Percentiles rank a stretch among this genome's conserved stretches.
phyloP scores from a whole-genome alignment of 2,888 invertebrate species.

The Hydroisotoma schaefferi region DNA sequence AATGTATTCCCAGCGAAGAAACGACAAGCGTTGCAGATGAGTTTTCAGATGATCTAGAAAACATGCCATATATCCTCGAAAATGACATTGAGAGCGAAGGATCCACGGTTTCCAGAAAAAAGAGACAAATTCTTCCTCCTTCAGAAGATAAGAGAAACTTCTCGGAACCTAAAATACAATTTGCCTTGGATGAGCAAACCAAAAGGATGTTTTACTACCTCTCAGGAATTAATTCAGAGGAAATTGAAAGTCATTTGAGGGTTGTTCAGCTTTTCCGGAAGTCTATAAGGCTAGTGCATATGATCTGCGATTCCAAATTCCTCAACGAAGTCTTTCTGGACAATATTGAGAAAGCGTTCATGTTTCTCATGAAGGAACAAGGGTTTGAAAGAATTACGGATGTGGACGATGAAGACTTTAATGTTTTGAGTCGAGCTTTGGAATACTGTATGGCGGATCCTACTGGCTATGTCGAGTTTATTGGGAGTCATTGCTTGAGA shows the following conservation, averaged over 20 bases:
- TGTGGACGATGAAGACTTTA: conserved; percentile 21
- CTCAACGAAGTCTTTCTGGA: conserved; percentile 29
- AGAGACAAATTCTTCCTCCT: conserved; percentile 4
- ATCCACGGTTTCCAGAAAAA: not conserved
- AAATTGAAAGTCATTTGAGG: conserved; percentile 30
- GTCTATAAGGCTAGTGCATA: conserved; percentile 23
- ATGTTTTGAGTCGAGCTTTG: conserved; percentile 11
- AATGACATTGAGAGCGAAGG: not conserved
- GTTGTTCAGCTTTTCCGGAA: conserved; percentile 25
- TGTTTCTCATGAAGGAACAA: conserved; percentile 37
- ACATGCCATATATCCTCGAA: no score
- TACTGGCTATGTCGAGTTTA: conserved; percentile 13
- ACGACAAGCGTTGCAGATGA: not conserved
- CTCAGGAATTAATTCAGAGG: conserved; percentile 27
- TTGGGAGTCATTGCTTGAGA: conserved; percentile 17
- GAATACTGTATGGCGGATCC: conserved; percentile 22
- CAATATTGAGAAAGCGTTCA: conserved; percentile 28
- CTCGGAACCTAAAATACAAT: conserved; percentile 13
- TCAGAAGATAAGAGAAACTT: conserved; percentile 1
- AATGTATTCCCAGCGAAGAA: no score
- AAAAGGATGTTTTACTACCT: conserved; percentile 39
- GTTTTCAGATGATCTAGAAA: no score
- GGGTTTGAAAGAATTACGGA: conserved; percentile 30
- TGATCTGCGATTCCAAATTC: conserved; percentile 35
- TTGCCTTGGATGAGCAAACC: conserved; percentile 33